A percentile compares a stretch with the other conserved stretches of the same genome.
Conservation (phyloP, 2,797 vertebrate species). For the Chromis chromis region DNA sequence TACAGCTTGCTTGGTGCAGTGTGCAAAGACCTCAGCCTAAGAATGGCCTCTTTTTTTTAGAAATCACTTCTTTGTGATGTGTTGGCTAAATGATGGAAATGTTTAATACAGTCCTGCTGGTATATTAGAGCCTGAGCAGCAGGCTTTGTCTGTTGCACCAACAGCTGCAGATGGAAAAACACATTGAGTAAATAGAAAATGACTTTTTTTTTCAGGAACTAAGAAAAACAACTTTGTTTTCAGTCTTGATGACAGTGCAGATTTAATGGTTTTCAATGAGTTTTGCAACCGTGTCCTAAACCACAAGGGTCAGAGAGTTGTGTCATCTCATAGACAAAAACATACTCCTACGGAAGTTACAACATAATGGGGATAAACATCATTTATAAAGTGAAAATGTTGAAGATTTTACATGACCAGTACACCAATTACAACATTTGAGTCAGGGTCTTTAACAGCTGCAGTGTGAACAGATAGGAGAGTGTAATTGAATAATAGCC, state of each 20-base stretch:
- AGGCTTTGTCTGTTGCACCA: background rate
- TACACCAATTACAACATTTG: background rate
- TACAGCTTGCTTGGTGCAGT: no score
- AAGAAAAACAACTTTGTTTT: constrained; percentile 6
- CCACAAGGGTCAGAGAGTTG: constrained; percentile 33
- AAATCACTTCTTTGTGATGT: background rate
- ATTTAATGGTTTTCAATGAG: background rate
- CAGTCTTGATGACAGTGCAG: constrained; percentile 30
- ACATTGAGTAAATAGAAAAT: background rate
- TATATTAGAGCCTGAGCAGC: no score
- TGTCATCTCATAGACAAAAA: constrained; percentile 14
- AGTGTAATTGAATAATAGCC: constrained; percentile 14
- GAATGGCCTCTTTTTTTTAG: no score
- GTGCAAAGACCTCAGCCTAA: no score
- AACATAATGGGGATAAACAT: constrained; percentile 7
- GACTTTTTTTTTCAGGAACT: constrained; percentile 1
- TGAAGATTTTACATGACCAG: background rate
- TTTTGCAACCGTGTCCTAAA: constrained; percentile 36
- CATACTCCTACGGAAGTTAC: background rate
- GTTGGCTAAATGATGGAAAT: constrained; percentile 6
- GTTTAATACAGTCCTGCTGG: no score
- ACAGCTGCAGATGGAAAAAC: constrained; percentile 23
- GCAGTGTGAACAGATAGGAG: background rate
- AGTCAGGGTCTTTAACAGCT: no score
- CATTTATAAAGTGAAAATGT: background rate